Conservation (phyloP, 2,797 vertebrate genomes). For the Acrossocheilus fasciatus region DNA sequence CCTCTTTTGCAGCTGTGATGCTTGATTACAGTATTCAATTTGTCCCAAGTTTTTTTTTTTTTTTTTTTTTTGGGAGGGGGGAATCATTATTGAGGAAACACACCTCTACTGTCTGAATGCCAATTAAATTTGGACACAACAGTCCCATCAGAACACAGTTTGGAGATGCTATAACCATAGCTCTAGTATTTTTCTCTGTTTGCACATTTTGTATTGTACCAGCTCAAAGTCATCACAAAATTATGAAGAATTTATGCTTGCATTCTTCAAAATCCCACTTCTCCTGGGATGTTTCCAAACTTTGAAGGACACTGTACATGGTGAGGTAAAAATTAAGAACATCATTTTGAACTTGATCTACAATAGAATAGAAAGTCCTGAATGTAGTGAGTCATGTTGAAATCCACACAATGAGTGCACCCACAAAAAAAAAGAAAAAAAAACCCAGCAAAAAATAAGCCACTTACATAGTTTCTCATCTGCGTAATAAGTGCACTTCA, state of each 20-base stretch:
- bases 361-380: background rate
- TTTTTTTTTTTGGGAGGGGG: too few species aligned
- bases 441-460: background rate
- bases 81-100: too few species aligned
- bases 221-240: background rate
- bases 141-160: background rate
- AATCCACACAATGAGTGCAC: background rate
- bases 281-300: background rate
- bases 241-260: background rate
- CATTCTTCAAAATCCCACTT: background rate
- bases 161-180: background rate
- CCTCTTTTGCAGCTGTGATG: background rate
- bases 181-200: background rate
- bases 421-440: background rate
- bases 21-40: background rate
- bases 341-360: background rate
- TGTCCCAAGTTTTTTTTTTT: background rate
- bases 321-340: background rate
- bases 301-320: background rate
- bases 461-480: background rate
- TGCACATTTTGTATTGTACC: background rate
- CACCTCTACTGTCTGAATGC: background rate
- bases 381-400: background rate
- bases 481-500: background rate
- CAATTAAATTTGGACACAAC: background rate